Percentiles rank a stretch among this genome's conserved stretches.
phyloP scores from a whole-genome alignment of 2,797 vertebrate genomes.

The Acridotheres tristis region DNA sequence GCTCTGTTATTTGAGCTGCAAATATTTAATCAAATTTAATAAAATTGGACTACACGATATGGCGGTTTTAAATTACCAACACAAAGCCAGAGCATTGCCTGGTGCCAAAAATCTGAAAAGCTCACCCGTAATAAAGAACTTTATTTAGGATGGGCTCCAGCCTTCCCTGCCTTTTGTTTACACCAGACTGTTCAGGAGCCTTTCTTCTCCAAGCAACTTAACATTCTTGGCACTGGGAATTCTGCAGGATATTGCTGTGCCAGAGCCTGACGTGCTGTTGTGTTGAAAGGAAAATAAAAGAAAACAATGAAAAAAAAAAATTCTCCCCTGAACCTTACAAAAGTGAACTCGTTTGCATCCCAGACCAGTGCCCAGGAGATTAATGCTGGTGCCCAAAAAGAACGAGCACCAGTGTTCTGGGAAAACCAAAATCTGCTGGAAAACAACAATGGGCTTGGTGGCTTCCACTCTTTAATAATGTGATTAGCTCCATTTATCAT shows the following conservation, averaged over 20 bases:
- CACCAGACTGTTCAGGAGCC: conserved; percentile 30
- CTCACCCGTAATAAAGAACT: conserved; percentile 46
- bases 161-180: conserved; percentile 60
- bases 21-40: conserved; percentile 54
- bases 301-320: neutral
- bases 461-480: conserved; percentile 10
- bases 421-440: neutral
- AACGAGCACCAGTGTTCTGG: neutral
- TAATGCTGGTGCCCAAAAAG: neutral
- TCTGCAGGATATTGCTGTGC: conserved; percentile 22
- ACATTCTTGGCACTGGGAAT: conserved; percentile 53
- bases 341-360: neutral
- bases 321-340: neutral
- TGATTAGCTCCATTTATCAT: conserved; percentile 34
- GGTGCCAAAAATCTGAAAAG: conserved; percentile 52
- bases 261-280: conserved; percentile 24
- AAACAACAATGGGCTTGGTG: neutral
- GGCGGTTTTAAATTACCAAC: conserved; percentile 33
- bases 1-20: conserved; percentile 16
- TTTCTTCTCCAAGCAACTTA: conserved; percentile 62
- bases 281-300: conserved; percentile 22
- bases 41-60: conserved; percentile 12
- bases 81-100: neutral
- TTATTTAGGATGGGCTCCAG: conserved; percentile 64
- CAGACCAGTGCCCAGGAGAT: neutral